Conservation (phyloP, 2,113 vertebrate genomes). For the Delphinus delphis region DNA sequence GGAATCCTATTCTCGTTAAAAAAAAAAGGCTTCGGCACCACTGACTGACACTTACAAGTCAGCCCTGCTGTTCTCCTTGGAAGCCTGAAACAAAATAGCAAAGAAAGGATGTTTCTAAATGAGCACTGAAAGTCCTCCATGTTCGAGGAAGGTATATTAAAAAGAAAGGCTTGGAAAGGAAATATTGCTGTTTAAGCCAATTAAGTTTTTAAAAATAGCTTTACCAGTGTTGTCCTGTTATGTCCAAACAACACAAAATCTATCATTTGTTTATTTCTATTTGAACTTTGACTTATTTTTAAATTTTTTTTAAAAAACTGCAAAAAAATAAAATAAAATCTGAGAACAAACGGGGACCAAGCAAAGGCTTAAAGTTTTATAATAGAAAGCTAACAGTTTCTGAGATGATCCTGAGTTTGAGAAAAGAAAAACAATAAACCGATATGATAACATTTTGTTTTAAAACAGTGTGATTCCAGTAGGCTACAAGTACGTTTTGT, state of each 20-base stretch:
- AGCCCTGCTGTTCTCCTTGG: not conserved
- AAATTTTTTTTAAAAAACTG: not conserved
- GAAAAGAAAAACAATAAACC: not conserved
- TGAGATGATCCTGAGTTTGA: not conserved
- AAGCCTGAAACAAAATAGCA: not conserved
- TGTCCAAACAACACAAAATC: not conserved
- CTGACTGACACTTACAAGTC: conserved; percentile 43
- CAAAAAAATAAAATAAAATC: not conserved
- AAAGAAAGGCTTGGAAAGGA: not conserved
- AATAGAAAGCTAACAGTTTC: not conserved
- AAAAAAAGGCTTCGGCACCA: conserved; percentile 62
- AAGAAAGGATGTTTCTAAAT: conserved; percentile 22
- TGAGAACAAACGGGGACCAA: not conserved
- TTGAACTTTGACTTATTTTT: not conserved
- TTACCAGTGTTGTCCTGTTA: not conserved
- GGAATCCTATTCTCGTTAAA: conserved; percentile 62
- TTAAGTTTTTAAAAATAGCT: not conserved
- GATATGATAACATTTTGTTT: not conserved
- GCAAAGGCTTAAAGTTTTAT: not conserved
- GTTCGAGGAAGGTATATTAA: not conserved
- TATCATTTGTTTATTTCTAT: not conserved
- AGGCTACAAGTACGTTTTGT: not conserved
- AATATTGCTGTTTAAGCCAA: not conserved
- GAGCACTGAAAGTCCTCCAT: not conserved
- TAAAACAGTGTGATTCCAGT: not conserved